These are phyloP conservation scores for Trilocha varians DNA, from an alignment of 2,888 invertebrate genomes.

Conservation along the genomic window DNA sequence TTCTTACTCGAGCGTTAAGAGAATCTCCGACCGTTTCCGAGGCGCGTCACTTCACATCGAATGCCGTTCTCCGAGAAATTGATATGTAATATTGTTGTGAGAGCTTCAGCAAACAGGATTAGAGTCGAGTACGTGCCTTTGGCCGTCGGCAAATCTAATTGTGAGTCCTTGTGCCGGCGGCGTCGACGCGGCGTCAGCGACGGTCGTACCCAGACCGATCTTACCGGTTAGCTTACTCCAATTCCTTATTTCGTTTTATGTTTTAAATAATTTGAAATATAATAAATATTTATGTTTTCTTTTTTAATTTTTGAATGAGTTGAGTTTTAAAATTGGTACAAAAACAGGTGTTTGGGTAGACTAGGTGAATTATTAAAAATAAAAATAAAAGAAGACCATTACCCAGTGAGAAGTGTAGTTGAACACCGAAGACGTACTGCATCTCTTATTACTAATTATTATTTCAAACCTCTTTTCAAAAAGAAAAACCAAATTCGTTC, in stretches of 20 bases:
- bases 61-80: conserved; percentile 18
- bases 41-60: conserved; percentile 10
- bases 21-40: neutral
- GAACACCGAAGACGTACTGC: too few species aligned
- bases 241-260: neutral
- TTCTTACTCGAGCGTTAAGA: neutral
- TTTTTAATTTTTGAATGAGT: too few species aligned
- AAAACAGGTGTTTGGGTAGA: too few species aligned
- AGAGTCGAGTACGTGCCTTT: conserved; percentile 29
- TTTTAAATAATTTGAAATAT: too few species aligned
- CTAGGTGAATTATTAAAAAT: too few species aligned
- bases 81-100: conserved; percentile 35
- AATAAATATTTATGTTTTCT: too few species aligned
- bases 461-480: too few species aligned
- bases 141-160: conserved; percentile 37
- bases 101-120: conserved; percentile 36
- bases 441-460: too few species aligned
- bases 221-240: neutral
- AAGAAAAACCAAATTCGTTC: too few species aligned
- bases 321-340: too few species aligned
- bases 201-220: neutral
- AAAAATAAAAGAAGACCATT: too few species aligned
- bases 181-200: conserved; percentile 3
- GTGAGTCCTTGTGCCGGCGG: conserved; percentile 16
- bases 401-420: too few species aligned